Evolutionary conservation across 2,888 invertebrate genomes (phyloP).

Genomic region (Lasioglossum lativentre): DNA sequence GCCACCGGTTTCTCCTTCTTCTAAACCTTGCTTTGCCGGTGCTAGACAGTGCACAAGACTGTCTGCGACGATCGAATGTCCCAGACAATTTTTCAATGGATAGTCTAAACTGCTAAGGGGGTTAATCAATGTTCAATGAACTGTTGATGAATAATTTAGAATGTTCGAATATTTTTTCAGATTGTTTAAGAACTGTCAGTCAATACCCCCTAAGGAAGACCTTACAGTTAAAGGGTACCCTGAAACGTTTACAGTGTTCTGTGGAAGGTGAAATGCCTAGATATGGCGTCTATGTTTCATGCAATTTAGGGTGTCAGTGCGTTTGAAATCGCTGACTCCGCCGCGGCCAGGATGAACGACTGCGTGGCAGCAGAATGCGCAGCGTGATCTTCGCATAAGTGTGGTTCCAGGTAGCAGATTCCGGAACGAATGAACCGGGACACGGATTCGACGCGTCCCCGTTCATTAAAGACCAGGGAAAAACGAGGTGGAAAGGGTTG

Average conservation of each 20-base stretch:
- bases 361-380: neutral
- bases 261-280: no score
- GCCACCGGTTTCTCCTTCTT: neutral
- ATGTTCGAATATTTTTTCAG: no score
- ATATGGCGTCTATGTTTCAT: no score
- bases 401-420: constrained; percentile 7
- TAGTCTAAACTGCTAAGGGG: no score
- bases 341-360: neutral
- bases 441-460: constrained; percentile 6
- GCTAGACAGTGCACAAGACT: neutral
- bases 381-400: neutral
- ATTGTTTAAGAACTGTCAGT: no score
- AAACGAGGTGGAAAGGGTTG: constrained; percentile 56
- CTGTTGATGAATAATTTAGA: no score
- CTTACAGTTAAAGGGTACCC: no score
- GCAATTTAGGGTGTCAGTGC: neutral
- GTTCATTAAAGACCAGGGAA: constrained; percentile 35
- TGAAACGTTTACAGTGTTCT: no score
- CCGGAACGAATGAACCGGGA: neutral
- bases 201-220: no score
- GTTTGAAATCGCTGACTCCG: neutral
- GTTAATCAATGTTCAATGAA: no score
- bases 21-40: no score
- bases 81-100: neutral
- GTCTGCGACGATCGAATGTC: no score